Conservation (phyloP, 2,888 invertebrate species). For the Phorcus lineatus region DNA sequence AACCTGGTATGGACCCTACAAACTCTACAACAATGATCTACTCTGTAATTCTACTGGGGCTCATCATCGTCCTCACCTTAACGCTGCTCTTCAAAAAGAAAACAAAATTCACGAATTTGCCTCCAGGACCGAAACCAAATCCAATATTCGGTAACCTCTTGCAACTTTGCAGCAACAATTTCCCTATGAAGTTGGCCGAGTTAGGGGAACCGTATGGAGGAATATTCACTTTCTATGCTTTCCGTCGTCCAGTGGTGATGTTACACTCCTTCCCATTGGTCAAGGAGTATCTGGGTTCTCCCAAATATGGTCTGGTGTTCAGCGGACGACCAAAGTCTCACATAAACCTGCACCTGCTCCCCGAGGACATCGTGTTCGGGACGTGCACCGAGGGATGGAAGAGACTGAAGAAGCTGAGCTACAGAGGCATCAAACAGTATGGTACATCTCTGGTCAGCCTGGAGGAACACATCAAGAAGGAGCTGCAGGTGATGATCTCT, state of each 20-base stretch:
- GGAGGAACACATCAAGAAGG: conserved; percentile 16
- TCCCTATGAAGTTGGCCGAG: not conserved
- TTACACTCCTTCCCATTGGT: not conserved
- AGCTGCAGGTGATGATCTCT: conserved; percentile 2
- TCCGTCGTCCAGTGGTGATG: not conserved
- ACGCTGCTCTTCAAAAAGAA: too few relatives aligned
- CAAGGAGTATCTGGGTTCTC: not conserved
- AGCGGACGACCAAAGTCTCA: not conserved
- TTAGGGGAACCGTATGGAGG: not conserved
- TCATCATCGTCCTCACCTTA: too few relatives aligned
- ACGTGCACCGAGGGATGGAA: not conserved
- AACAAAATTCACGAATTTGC: not conserved
- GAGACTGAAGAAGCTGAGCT: not conserved
- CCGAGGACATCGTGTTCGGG: not conserved
- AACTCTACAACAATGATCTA: too few relatives aligned
- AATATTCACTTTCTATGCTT: not conserved
- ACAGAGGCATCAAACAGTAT: not conserved
- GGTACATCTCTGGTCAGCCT: not conserved
- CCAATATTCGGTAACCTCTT: not conserved
- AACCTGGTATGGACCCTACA: too few relatives aligned
- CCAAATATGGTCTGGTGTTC: not conserved
- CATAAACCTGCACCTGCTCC: not conserved
- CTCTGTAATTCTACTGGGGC: too few relatives aligned
- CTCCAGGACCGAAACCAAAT: not conserved
- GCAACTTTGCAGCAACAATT: not conserved